Conservation (phyloP, 1,140 invertebrate genomes). For the Euschistus heros region DNA sequence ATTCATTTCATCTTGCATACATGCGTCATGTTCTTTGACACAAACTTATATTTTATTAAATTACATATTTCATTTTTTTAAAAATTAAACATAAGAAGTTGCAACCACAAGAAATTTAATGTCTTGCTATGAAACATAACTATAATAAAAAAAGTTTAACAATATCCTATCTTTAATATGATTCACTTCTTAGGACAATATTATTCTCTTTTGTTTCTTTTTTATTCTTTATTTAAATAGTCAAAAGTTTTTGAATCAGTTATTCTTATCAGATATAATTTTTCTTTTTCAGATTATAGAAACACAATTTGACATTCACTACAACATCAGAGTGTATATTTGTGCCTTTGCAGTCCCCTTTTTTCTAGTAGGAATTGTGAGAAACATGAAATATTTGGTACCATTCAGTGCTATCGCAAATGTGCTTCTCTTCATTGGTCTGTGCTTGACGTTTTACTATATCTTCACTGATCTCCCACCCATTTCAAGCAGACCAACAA, state of each 20-base stretch:
- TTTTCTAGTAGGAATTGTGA: constrained; percentile 49
- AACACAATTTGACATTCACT: constrained; percentile 32
- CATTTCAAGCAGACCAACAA: constrained; percentile 10
- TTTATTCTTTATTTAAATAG: background rate
- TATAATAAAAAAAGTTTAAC: background rate
- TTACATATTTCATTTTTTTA: too few species aligned
- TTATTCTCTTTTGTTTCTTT: background rate
- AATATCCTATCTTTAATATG: background rate
- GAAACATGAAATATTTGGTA: constrained; percentile 49
- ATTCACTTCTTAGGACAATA: background rate
- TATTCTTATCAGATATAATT: background rate
- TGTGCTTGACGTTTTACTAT: constrained; percentile 58
- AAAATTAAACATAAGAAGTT: too few species aligned
- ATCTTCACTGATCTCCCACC: constrained; percentile 40
- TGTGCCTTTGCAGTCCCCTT: constrained; percentile 46
- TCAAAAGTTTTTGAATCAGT: background rate
- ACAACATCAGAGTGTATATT: constrained; percentile 42
- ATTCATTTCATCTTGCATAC: too few species aligned
- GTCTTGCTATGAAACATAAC: too few species aligned
- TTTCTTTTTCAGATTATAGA: constrained; percentile 41
- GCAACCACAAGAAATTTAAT: too few species aligned
- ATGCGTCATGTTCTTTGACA: too few species aligned
- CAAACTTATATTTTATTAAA: too few species aligned
- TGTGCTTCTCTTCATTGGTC: constrained; percentile 36
- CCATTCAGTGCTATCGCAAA: constrained; percentile 48